Base-by-base conservation (phyloP, 2,797 vertebrate species). In the Eospalax fontanierii region DNA sequence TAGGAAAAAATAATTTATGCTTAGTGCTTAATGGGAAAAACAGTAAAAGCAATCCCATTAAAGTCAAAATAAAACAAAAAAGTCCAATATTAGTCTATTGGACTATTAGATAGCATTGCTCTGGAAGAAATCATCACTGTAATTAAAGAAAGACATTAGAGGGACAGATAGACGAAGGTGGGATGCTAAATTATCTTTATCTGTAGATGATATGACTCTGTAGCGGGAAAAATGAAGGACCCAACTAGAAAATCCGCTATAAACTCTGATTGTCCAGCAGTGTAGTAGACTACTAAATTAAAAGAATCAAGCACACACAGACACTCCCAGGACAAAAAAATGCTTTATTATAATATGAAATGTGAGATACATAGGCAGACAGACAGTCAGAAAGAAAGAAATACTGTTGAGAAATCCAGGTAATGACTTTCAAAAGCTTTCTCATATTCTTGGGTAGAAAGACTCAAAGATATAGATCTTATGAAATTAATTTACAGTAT, bases 51-150 rank as follows among this genome's bases (percentile, higher is more conserved):
- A 81, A 86, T 92, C 89, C 83, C 95, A 95, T 96, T 96, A 96
- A 97, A 78, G 93, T 95, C 93, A 96, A n/a, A 68, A 89, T 89
- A 94, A 93, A 96, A 96, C 93, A 96, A 95, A 97, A 97, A 90
- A 92, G 82, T 80, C 61, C 85, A 93, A 89, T 96, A 97, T 95
- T 76, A 86, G 33, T 46, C 68, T 89, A 61, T 74, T 75, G 70
- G 85, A 61, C 76, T 87, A 83, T 91, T 93, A 96, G 89, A 96
- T 95, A 96, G 81, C 76, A 91, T 95, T 96, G 86, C 92, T 96
- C 76, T 87, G 16, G 50, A 95, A 94, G 83, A 97, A 97, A 87
- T 96, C 92, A 95, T 12, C 85, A 84, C 8, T 92, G 54, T 97
- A 96, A 97, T 96, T 97, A 97, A 94, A 93, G 83, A 94, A 96